Evolutionary conservation across 2,888 invertebrate genomes (phyloP).

Genomic region (Lasioglossum leucozonium): DNA sequence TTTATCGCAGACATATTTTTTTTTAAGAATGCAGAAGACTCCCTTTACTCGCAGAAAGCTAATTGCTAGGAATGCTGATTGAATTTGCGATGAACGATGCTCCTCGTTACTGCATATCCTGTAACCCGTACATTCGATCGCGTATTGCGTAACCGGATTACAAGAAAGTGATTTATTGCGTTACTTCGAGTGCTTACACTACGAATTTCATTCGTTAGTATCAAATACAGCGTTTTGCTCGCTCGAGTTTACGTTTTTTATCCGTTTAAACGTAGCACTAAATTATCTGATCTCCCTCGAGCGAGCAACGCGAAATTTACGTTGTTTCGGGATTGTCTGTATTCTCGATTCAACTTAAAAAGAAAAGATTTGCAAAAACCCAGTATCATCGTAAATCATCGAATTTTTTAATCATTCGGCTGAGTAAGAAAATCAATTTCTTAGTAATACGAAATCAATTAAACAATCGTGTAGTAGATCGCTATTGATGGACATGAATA

Average conservation of each 20-base stretch:
- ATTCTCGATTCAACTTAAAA: no score
- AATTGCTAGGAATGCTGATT: slow-evolving; percentile 1
- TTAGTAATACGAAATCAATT: not conserved
- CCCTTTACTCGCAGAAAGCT: not conserved
- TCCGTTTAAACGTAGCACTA: not conserved
- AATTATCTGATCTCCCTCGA: not conserved
- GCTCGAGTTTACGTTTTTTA: not conserved
- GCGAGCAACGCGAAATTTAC: not conserved
- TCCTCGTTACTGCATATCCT: not conserved
- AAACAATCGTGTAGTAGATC: not conserved
- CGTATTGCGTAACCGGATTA: not conserved
- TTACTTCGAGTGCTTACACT: not conserved
- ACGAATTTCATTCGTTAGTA: not conserved
- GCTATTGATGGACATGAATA: not conserved
- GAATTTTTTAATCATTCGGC: not conserved
- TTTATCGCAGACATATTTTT: no score
- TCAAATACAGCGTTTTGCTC: not conserved
- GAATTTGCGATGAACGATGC: slow-evolving; percentile 9
- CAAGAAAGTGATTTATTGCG: not conserved
- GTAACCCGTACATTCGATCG: not conserved
- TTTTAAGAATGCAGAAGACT: not conserved
- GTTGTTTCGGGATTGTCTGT: not conserved
- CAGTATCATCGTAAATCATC: no score
- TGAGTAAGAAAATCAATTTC: not conserved
- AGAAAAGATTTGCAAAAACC: no score